phyloP scores from a whole-genome alignment of 2,113 vertebrate genomes.

The Casuarius casuarius region DNA sequence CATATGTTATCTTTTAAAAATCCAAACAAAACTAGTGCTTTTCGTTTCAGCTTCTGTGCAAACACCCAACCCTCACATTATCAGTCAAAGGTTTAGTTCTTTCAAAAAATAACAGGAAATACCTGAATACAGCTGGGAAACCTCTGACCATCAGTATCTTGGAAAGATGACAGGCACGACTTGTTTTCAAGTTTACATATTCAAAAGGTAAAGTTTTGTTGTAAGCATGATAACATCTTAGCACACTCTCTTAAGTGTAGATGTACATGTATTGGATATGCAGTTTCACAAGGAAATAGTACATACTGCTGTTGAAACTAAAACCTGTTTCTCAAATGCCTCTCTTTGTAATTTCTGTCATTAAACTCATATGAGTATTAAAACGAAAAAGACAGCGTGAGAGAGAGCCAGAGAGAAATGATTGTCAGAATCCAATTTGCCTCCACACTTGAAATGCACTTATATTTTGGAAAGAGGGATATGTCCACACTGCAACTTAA shows the following conservation, averaged over 20 bases:
- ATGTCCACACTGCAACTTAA: slow-evolving; percentile 60
- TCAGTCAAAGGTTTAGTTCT: slow-evolving; percentile 55
- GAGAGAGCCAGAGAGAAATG: neutral
- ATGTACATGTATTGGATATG: neutral
- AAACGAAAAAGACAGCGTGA: neutral
- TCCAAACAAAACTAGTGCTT: slow-evolving; percentile 18
- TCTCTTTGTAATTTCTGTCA: neutral
- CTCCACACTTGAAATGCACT: slow-evolving; percentile 49
- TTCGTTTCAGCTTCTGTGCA: slow-evolving; percentile 43
- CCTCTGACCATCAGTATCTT: slow-evolving; percentile 43
- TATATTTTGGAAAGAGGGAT: slow-evolving; percentile 50
- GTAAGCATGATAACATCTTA: neutral
- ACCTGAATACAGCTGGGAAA: slow-evolving; percentile 61
- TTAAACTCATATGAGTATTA: neutral
- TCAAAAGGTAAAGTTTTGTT: slow-evolving; percentile 33
- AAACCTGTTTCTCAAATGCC: slow-evolving; percentile 28
- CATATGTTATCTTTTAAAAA: neutral
- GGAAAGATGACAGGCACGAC: slow-evolving; percentile 61
- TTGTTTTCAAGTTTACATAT: slow-evolving; percentile 56
- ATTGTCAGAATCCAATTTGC: slow-evolving; percentile 44
- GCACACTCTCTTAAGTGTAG: neutral
- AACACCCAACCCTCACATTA: slow-evolving; percentile 23
- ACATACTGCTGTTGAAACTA: neutral
- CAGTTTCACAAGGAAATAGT: slow-evolving; percentile 22
- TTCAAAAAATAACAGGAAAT: slow-evolving; percentile 29